phyloP scores from a whole-genome alignment of 2,888 invertebrate genomes.

The Pseudeuparius sepicola region DNA sequence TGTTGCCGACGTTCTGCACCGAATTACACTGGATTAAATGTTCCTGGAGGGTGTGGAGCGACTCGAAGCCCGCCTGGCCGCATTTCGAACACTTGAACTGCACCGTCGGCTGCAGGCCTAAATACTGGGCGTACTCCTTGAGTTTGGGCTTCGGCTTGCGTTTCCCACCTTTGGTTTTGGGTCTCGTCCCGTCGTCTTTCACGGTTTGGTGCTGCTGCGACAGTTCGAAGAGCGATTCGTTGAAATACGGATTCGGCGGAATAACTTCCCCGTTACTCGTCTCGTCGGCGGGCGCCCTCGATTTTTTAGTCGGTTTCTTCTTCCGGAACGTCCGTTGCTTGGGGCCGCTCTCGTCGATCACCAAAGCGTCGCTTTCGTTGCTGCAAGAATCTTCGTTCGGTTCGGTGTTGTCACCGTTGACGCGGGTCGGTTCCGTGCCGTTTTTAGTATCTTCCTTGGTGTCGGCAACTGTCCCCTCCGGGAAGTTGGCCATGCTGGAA shows the following conservation, averaged over 20 bases:
- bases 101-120: slow-evolving; percentile 60
- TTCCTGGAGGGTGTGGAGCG: slow-evolving; percentile 55
- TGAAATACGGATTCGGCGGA: slow-evolving; percentile 37
- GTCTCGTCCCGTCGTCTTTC: slow-evolving; percentile 17
- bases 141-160: slow-evolving; percentile 32
- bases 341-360: slow-evolving; percentile 36
- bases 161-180: slow-evolving; percentile 23
- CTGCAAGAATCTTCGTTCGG: slow-evolving; percentile 31
- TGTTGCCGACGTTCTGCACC: slow-evolving; percentile 23
- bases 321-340: slow-evolving; percentile 20
- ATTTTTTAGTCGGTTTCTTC: slow-evolving; percentile 21
- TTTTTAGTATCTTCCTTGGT: slow-evolving; percentile 22
- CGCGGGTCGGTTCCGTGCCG: slow-evolving; percentile 24
- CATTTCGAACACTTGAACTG: slow-evolving; percentile 69
- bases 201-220: slow-evolving; percentile 30
- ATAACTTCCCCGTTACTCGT: slow-evolving; percentile 17
- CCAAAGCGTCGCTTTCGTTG: slow-evolving; percentile 37
- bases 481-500: slow-evolving; percentile 35
- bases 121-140: slow-evolving; percentile 58
- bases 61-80: slow-evolving; percentile 55
- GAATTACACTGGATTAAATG: slow-evolving; percentile 54
- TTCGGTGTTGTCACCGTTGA: slow-evolving; percentile 29
- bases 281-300: not conserved
- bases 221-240: slow-evolving; percentile 37
- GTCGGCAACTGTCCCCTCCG: slow-evolving; percentile 26